Evolutionary conservation across 1,140 invertebrate genomes (phyloP), one percentile per base, ranked within the genome.

Genomic region (Diprion similis): DNA sequence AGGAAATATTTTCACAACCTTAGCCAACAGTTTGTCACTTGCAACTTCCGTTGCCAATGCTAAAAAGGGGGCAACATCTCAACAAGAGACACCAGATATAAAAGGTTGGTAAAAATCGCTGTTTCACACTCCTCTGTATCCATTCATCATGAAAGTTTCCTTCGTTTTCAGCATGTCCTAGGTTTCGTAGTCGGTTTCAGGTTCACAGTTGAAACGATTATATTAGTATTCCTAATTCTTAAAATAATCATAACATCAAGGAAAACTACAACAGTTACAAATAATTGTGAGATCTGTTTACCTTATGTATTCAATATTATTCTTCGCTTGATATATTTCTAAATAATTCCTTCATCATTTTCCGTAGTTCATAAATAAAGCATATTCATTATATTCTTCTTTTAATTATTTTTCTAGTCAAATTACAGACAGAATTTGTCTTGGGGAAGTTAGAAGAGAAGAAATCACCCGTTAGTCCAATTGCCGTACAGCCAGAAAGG

Each of bases 1-100:
- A 46, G 94, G 95, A 80, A 96, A 95, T 6, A 92, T 93, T 17
- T 96, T 96, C 81, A 95, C 94, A 77, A 92, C 92, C 24, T 91
- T 96, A 78, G 95, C 96, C n/a, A 95, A 96, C 84, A 90, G 89
- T 77, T 87, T 90, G 72, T 91, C 91, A 10, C 85, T 90, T 71
- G 83, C 87, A 17, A 88, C 89, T 73, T 86, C 86, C 64, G 84
- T 83, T 65, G 89, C 89, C 51, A 91, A 90, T 84, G 84, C 51
- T 17, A 59, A 88, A 70, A 88, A 83, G 51, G 82, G 87, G 77
- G 83, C 84, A 73, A 77, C 78, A 18, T 45, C 78, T 71, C 79
- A 84, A 71, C 81, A 82, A 68, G 83, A 82, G 72, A 79, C 82
- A 65, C 73, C 80, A 51, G 79, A 81, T 70, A 59, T 72, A 71